Base-by-base conservation (phyloP, 1,140 invertebrate species). In the Thaumetopoea pityocampa region DNA sequence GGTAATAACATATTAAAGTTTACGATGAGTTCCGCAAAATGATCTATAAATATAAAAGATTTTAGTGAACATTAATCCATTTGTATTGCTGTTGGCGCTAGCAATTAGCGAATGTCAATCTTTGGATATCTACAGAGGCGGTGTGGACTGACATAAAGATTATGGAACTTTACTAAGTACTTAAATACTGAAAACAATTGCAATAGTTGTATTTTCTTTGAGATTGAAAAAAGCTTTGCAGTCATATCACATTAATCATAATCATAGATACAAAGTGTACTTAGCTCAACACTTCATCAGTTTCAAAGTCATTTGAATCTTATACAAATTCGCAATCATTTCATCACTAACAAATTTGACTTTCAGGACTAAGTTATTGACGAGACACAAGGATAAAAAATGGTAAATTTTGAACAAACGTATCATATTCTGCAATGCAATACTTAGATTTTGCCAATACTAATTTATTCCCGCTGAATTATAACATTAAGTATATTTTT, bases 331-430 rank as follows among this genome's bases (percentile, higher is more conserved):
- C 49, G 59, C 55, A 66, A 55, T 68, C 76, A 80, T 82, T 54
- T 71, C 69, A 78, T 79, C 63, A 71, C 73, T 79, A 78, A 78
- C 72, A 72, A 53, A 57, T 81, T 82, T 82, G 55, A 74, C 77
- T 86, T 93, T 82, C 91, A 93, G 92, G 90, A 93, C 92, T 88
- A 92, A 93, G 89, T 90, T 91, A 84, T 92, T 93, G 89, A 92
- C 91, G 76, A 91, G 91, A 88, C 91, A 92, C 87, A 90, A 89
- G 88, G 91, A 92, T 86, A 91, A 91, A 80, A 92, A 92, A 91
- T 92, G 90, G 90, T 92, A 92, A 91, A 71, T 46, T 48, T 28
- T 41, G 22, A 49, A 57, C 49, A 54, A 58, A 57, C 42, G 49
- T 56, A 51, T 53, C 67, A 56, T 37, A 50, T 63, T 63, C 61